These are phyloP conservation scores for Ahaetulla prasina DNA, from an alignment of 2,113 vertebrate species.

Conservation along the genomic window DNA sequence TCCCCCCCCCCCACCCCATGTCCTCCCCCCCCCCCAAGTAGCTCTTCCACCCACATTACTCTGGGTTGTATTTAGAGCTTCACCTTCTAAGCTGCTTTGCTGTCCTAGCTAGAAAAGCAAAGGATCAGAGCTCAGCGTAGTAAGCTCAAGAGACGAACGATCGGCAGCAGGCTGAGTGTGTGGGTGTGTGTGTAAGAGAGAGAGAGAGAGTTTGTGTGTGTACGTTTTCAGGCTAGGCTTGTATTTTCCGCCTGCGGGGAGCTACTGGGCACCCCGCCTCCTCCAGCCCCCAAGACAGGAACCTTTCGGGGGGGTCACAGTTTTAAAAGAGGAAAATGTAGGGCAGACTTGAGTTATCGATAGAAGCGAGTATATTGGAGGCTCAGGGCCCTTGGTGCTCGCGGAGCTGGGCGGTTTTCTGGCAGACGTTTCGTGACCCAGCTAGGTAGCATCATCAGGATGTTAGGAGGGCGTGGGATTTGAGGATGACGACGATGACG, in stretches of 20 bases:
- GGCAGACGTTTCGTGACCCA: no score
- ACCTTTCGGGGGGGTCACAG: neutral
- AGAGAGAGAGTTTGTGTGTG: no score
- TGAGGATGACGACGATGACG: no score
- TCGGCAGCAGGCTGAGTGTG: neutral
- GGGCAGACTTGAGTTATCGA: neutral
- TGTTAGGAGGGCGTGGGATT: no score
- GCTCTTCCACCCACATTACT: neutral
- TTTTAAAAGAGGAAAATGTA: neutral
- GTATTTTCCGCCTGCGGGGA: neutral
- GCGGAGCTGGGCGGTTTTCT: no score
- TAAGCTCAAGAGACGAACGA: no score
- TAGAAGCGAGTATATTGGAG: neutral
- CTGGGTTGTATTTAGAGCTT: neutral
- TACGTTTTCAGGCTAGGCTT: neutral
- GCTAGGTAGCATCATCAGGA: no score
- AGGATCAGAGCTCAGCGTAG: neutral
- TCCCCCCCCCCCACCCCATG: rapidly evolving
- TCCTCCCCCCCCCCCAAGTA: neutral
- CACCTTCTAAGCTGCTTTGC: neutral
- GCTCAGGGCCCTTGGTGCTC: no score
- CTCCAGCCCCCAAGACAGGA: neutral
- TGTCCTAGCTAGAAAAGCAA: neutral
- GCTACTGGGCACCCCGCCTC: neutral
- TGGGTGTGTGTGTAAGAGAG: neutral